Evolutionary conservation across 2,113 vertebrate genomes (phyloP).

Genomic region (Aptenodytes patagonicus): DNA sequence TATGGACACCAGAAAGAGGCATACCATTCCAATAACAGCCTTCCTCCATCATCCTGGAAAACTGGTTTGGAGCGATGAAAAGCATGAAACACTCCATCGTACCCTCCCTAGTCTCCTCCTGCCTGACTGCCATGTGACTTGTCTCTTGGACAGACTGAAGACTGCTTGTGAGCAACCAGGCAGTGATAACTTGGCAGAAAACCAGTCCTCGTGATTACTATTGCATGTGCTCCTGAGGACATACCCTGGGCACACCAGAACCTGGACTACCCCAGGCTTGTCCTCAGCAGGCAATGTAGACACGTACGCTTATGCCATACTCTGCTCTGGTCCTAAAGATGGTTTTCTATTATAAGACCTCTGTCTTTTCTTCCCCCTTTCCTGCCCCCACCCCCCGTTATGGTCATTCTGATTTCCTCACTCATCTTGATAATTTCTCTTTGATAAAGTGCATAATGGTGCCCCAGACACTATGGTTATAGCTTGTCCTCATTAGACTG

Average conservation of each 20-base stretch:
- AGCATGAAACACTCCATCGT: not conserved
- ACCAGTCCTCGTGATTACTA: not conserved
- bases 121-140: not conserved
- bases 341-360: not conserved
- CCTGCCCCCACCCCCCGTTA: rapidly evolving
- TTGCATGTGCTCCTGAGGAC: not conserved
- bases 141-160: not conserved
- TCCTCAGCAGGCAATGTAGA: not conserved
- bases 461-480: not conserved
- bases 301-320: rapidly evolving
- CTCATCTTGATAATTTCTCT: not conserved
- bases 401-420: not conserved
- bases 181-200: not conserved
- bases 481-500: not conserved
- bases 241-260: not conserved
- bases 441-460: not conserved
- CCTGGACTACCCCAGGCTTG: not conserved
- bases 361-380: not conserved
- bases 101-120: not conserved
- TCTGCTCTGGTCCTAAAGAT: not conserved
- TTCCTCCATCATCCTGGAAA: not conserved
- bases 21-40: not conserved
- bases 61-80: not conserved
- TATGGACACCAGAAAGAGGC: not conserved
- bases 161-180: not conserved